Evolutionary conservation across 2,888 invertebrate species (phyloP), one percentile per base, ranked within the genome.

Genomic region (Agapostemon virescens): DNA sequence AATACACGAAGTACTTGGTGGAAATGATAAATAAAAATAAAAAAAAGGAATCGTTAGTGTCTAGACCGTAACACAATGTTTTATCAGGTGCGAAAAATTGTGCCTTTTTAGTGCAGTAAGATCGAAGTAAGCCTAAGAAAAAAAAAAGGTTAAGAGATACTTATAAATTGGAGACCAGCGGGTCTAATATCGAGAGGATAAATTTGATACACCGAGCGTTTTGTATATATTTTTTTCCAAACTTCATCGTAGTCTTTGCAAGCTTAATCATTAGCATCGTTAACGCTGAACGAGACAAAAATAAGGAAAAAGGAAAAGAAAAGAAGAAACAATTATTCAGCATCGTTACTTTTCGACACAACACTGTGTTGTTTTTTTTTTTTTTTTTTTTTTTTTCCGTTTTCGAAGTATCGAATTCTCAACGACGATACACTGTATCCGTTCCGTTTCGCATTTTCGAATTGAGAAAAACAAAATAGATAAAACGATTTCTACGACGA

Each of bases 71-170:
- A 88, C 85, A 88, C 85, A 80, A 89, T 87, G 88, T 90, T 90
- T 89, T 87, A 90, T 88, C 88, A 89, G 90, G 90, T 91, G 91
- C 91, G 90, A 86, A 90, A 91, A 91, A 90, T 91, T 92, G 92
- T 92, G 92, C 92, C 92, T 92, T 92, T 91, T 91, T 92, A 92
- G 92, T 90, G 89, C 89, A 88, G 90, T 92, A 92, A 92, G 92
- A 88, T 89, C 90, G 87, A 89, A 90, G 88, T 91, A 91, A 91
- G 89, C 90, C 90, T 91, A 92, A 92, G 88, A 88, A 89, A 88
- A 86, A 91, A 45, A 87, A 89, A 89, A 85, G 83, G 80, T 83
- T 86, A 84, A 86, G 80, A 84, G 73, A 85, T 87, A 85, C 87
- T 87, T 85, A 87, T 85, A 85, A 86, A 85, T 86, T 84, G 78